Base-by-base conservation (phyloP, 2,797 vertebrate genomes). In the Urophycis tenuis region DNA sequence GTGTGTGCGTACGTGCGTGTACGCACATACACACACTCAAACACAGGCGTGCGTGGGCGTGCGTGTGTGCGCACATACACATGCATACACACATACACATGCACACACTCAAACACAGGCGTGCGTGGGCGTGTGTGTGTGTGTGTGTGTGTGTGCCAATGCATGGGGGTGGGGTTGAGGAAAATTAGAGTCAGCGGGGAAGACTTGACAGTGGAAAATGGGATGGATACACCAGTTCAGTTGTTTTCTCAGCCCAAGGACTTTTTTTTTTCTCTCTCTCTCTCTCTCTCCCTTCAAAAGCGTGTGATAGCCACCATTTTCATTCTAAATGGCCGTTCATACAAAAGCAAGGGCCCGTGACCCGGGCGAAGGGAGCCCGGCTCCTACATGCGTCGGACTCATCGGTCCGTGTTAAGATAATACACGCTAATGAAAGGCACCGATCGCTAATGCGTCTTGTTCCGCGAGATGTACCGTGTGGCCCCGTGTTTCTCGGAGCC, bases 81-180 rank as follows among this genome's bases (percentile, higher is more conserved):
- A n/a, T 39, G 36, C 11, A 12, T 39, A n/a, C n/a, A n/a, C n/a
- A n/a, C n/a, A n/a, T n/a, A n/a, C n/a, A n/a, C n/a, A n/a, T n/a
- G n/a, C n/a, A n/a, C n/a, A n/a, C n/a, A n/a, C n/a, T n/a, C n/a
- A n/a, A n/a, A n/a, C n/a, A n/a, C n/a, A n/a, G n/a, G 41, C 19
- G 41, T 45, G 41, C 22, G 41, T 45, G 41, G 17, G 41, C 19
- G 41, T 45, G 41, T 45, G 41, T 45, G 41, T 45, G 41, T 53
- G 41, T 45, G 41, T 45, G 41, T 45, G 41, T 45, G 45, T 19
- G 45, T 49, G 45, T 49, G 45, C 39, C 14, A 41, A 41, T 60
- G 53, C 8, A 25, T 60, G 53, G 19, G 53, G 35, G 35, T 76
- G 75, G 74, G 76, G 84, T 75, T 77, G 74, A 29, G 73, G 81